Evolutionary conservation across 35 echinoderm and acorn worm genomes (phyloP).

Genomic region (Holothuria glaberrima): DNA sequence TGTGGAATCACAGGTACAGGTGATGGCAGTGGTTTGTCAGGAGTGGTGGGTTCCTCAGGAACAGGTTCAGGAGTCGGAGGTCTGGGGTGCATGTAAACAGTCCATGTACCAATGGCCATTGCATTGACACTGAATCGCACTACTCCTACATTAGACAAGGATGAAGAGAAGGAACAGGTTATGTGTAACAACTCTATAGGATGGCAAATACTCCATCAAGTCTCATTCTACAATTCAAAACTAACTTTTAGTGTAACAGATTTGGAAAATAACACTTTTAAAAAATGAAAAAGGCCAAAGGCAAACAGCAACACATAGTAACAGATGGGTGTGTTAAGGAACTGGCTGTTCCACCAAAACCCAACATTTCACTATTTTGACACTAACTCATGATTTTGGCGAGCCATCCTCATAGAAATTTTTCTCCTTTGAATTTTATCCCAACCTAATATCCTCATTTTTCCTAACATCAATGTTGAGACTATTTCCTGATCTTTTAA

Average conservation of each 20-base stretch:
- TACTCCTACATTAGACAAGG: neutral
- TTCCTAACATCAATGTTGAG: too few species aligned
- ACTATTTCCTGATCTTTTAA: too few species aligned
- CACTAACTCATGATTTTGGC: too few species aligned
- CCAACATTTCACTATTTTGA: too few species aligned
- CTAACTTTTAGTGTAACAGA: neutral
- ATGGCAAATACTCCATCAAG: too few species aligned
- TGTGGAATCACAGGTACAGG: neutral
- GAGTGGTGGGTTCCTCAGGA: conserved; percentile 26
- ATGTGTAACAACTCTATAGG: neutral
- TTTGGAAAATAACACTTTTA: neutral
- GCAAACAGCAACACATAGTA: too few species aligned
- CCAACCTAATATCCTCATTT: too few species aligned
- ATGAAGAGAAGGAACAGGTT: neutral
- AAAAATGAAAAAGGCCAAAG: too few species aligned
- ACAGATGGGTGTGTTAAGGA: too few species aligned
- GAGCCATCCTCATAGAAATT: too few species aligned
- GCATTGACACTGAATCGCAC: conserved; percentile 66
- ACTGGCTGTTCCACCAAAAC: too few species aligned
- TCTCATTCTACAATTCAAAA: neutral
- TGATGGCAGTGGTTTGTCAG: conserved; percentile 16
- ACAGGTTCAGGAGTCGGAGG: conserved; percentile 50
- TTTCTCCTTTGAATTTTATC: too few species aligned
- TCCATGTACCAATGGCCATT: conserved; percentile 77
- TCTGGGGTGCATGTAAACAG: conserved; percentile 66